Conservation (phyloP, 2,888 invertebrate genomes). For the Mantis religiosa region DNA sequence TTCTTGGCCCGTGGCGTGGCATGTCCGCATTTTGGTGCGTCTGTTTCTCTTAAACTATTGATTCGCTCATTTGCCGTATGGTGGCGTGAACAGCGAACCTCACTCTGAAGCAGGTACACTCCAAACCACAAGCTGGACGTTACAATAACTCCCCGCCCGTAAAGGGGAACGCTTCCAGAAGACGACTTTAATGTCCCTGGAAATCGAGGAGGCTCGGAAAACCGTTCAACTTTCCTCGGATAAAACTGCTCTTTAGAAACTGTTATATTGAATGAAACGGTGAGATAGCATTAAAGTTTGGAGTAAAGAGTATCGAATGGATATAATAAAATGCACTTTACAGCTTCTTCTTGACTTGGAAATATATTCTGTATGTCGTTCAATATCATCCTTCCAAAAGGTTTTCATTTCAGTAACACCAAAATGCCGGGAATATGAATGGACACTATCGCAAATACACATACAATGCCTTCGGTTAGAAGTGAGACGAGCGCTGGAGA, state of each 20-base stretch:
- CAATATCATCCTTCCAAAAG: too few species aligned
- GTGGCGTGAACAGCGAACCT: slow-evolving; percentile 24
- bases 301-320: too few species aligned
- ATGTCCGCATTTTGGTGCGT: background rate
- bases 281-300: too few species aligned
- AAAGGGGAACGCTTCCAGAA: background rate
- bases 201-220: background rate
- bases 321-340: too few species aligned
- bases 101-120: slow-evolving; percentile 12
- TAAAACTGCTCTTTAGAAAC: background rate
- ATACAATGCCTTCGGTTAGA: too few species aligned
- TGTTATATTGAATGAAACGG: background rate
- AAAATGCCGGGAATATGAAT: too few species aligned
- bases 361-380: too few species aligned
- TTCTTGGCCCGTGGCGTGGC: background rate
- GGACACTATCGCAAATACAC: too few species aligned
- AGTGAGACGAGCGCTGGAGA: too few species aligned
- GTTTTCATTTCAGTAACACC: too few species aligned
- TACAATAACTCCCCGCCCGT: background rate
- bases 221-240: background rate
- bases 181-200: background rate
- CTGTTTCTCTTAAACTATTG: slow-evolving; percentile 26
- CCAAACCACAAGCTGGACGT: background rate
- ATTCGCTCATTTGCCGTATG: slow-evolving; percentile 25
- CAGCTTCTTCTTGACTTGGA: too few species aligned